Evolutionary conservation across 2,113 vertebrate genomes (phyloP).

Genomic region (Regulus satrapa): DNA sequence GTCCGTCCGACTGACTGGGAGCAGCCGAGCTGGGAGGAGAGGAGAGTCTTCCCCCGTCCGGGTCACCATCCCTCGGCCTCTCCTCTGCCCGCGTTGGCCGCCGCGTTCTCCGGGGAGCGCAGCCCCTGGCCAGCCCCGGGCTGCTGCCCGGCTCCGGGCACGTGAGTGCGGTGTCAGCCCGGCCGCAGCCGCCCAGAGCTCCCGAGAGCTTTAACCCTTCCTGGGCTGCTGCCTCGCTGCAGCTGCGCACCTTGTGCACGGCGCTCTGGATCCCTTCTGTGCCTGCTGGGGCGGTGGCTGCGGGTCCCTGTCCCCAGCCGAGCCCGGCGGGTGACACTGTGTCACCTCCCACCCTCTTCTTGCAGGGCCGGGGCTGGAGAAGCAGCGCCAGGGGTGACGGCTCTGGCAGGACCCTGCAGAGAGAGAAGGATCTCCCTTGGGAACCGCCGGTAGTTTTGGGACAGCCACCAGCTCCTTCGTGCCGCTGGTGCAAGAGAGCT

Average conservation of each 20-base stretch:
- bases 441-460: rapidly evolving
- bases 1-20: not conserved
- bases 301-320: not conserved
- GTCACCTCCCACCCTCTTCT: not conserved
- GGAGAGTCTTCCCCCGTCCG: not conserved
- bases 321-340: not conserved
- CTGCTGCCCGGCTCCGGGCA: not conserved
- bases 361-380: not conserved
- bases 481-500: not conserved
- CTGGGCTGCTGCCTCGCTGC: not conserved
- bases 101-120: not conserved
- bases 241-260: rapidly evolving
- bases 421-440: not conserved
- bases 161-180: not conserved
- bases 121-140: not conserved
- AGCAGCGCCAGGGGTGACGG: not conserved
- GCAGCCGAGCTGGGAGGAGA: not conserved
- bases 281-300: not conserved
- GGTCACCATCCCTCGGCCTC: not conserved
- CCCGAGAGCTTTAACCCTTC: not conserved
- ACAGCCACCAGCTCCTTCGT: not conserved
- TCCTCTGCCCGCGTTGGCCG: not conserved
- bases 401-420: not conserved
- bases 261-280: rapidly evolving
- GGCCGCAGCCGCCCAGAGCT: not conserved